These are phyloP conservation scores for Ornithorhynchus anatinus DNA, from an alignment of 2,113 vertebrate genomes.

Conservation along the genomic window DNA sequence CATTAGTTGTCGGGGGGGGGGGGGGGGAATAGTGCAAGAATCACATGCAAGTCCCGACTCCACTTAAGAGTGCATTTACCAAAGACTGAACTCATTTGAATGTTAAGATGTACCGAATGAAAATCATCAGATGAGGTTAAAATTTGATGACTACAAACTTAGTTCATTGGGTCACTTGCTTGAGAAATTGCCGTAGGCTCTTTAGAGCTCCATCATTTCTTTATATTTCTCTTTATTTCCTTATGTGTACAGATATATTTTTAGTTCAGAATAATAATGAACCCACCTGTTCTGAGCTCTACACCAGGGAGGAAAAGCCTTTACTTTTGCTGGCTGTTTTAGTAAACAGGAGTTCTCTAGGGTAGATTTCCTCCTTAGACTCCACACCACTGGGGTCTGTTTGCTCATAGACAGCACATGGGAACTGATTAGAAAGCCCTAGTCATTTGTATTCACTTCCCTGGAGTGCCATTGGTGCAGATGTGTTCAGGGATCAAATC, in stretches of 20 bases:
- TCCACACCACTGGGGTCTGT: background rate
- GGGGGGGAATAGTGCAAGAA: no score
- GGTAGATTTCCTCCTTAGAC: conserved; percentile 9
- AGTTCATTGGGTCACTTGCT: background rate
- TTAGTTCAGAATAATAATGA: conserved; percentile 14
- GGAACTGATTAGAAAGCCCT: background rate
- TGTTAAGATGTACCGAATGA: background rate
- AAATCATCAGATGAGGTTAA: conserved; percentile 10
- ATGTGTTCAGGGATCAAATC: background rate
- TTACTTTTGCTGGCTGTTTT: background rate
- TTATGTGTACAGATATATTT: conserved; percentile 1
- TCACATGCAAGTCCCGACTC: no score
- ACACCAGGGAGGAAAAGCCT: background rate
- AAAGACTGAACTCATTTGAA: background rate
- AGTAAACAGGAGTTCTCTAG: background rate
- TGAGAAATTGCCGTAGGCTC: background rate
- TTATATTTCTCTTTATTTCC: no score
- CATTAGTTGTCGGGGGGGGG: no score
- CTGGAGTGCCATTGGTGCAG: background rate
- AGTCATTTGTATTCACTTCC: background rate
- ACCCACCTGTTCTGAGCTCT: background rate
- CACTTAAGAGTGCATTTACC: no score
- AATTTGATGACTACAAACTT: conserved; percentile 6
- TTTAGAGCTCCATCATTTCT: background rate
- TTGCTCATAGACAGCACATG: background rate